Percentiles rank a stretch among this genome's conserved stretches.
Conservation (phyloP, 2,113 vertebrate species). For the Ochotona curzoniae region DNA sequence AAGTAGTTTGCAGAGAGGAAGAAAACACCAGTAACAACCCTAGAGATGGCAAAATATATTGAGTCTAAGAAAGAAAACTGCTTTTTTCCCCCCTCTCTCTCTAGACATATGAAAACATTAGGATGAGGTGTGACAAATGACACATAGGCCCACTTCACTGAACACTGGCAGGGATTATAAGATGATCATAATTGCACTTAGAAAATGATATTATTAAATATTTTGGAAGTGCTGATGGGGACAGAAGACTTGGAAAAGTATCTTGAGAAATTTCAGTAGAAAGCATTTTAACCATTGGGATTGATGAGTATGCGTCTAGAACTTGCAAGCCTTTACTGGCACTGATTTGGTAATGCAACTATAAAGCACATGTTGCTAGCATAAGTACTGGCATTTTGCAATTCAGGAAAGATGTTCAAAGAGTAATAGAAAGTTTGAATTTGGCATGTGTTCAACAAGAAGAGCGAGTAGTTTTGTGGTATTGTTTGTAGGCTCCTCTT, state of each 20-base stretch:
- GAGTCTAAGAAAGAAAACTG: neutral
- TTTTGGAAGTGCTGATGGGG: neutral
- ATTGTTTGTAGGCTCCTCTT: neutral
- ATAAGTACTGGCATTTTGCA: neutral
- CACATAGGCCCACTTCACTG: neutral
- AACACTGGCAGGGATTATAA: neutral
- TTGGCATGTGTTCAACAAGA: neutral
- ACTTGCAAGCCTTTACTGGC: neutral
- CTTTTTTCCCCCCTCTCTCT: neutral
- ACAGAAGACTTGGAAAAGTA: neutral
- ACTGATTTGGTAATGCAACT: neutral
- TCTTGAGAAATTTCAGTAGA: neutral
- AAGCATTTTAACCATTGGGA: neutral
- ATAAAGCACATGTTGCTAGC: neutral
- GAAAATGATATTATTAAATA: neutral
- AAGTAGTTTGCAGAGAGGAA: neutral
- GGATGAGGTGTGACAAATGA: neutral
- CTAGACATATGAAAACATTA: neutral
- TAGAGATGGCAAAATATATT: neutral
- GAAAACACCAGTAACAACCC: neutral
- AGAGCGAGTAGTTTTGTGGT: neutral
- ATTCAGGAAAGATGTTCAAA: neutral
- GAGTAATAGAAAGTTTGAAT: neutral
- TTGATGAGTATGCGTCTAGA: neutral
- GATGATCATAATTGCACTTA: neutral